phyloP scores from a whole-genome alignment of 1,140 invertebrate genomes.

The Sycophila sp. region DNA sequence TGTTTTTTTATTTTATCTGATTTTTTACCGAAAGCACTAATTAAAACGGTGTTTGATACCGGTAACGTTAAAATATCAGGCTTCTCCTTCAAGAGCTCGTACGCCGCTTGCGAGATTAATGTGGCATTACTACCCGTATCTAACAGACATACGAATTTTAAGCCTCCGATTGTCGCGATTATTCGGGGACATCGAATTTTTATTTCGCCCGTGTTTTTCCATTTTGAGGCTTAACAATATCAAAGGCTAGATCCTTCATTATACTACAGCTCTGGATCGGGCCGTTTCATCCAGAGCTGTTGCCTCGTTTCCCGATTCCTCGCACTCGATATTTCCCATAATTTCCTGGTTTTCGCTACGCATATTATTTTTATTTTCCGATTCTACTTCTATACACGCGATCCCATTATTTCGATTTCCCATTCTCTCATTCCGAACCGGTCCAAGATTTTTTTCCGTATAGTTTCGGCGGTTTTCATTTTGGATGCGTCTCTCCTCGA shows the following conservation, averaged over 20 bases:
- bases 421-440: not conserved
- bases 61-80: too few species aligned
- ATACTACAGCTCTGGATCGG: not conserved
- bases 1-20: too few species aligned
- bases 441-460: not conserved
- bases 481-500: not conserved
- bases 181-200: not conserved
- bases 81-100: too few species aligned
- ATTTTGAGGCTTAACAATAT: not conserved
- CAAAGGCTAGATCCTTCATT: not conserved
- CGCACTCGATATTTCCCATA: not conserved
- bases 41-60: too few species aligned
- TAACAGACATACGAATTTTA: not conserved
- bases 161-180: not conserved
- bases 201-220: not conserved
- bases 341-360: too few species aligned
- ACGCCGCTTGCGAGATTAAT: not conserved
- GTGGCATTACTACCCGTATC: constrained; percentile 5
- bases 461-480: not conserved
- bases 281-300: not conserved
- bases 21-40: too few species aligned
- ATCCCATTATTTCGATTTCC: too few species aligned
- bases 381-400: not conserved
- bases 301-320: not conserved
- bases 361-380: not conserved